These are phyloP conservation scores for Micromesistius poutassou DNA, from an alignment of 2,797 vertebrate genomes.

Conservation along the genomic window DNA sequence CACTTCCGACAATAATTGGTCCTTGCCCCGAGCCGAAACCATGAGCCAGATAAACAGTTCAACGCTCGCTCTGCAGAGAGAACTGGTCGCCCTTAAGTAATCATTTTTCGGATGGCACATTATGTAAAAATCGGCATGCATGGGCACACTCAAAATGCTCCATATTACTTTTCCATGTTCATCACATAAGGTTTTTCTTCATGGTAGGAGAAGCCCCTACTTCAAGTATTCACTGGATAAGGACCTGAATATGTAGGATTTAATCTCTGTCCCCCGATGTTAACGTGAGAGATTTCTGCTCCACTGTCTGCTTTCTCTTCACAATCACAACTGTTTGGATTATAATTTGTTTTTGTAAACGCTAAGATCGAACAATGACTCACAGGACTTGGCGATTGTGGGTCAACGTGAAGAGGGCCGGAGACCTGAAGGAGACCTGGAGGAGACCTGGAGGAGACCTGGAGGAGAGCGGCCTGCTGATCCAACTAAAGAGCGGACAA, in stretches of 20 bases:
- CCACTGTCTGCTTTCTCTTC: slow-evolving; percentile 61
- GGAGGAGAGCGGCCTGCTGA: slow-evolving; percentile 31
- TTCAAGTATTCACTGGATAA: slow-evolving; percentile 97
- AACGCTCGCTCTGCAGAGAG: slow-evolving; percentile 68
- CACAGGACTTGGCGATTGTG: slow-evolving; percentile 46
- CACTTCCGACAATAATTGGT: slow-evolving; percentile 38
- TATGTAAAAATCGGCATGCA: slow-evolving; percentile 82
- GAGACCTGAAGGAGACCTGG: slow-evolving; percentile 19
- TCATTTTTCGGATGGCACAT: slow-evolving; percentile 88
- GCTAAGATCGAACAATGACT: slow-evolving; percentile 46
- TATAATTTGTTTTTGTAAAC: slow-evolving; percentile 55
- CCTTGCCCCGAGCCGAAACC: slow-evolving; percentile 47
- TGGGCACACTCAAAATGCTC: slow-evolving; percentile 73
- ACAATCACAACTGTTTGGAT: slow-evolving; percentile 17
- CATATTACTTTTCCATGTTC: slow-evolving; percentile 69
- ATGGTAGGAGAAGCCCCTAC: slow-evolving; percentile 81
- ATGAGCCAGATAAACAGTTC: slow-evolving; percentile 72
- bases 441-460: slow-evolving; percentile 7
- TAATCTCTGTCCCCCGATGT: slow-evolving; percentile 67
- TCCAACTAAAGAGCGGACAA: slow-evolving; percentile 39
- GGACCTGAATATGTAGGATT: slow-evolving; percentile 86
- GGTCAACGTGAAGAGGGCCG: slow-evolving; percentile 42
- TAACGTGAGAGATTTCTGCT: slow-evolving; percentile 68
- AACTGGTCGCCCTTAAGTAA: slow-evolving; percentile 71
- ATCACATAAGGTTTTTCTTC: slow-evolving; percentile 70